These are phyloP conservation scores for Zosterops pallidus DNA, from an alignment of 2,113 vertebrate genomes.

Conservation along the genomic window DNA sequence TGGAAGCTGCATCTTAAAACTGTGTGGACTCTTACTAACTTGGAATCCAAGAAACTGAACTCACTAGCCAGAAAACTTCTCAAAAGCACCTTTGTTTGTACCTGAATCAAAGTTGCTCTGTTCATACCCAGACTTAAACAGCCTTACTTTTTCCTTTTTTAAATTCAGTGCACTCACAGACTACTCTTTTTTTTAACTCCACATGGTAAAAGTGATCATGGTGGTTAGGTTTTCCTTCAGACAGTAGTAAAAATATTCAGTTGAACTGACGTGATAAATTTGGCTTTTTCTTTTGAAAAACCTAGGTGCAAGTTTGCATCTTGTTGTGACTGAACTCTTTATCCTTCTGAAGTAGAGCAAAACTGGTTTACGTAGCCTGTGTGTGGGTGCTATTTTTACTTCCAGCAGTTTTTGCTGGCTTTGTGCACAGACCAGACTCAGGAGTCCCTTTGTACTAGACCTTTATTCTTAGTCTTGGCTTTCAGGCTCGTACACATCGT, in stretches of 20 bases:
- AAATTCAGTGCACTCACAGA: neutral
- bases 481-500: neutral
- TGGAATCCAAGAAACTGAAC: neutral
- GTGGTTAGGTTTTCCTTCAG: neutral
- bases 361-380: constrained; percentile 40
- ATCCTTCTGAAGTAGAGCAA: constrained; percentile 37
- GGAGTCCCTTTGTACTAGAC: neutral
- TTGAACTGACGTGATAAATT: neutral
- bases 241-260: neutral
- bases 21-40: neutral
- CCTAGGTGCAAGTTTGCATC: neutral
- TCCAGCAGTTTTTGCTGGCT: constrained; percentile 35
- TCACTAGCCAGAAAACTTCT: neutral
- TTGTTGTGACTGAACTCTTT: constrained; percentile 19
- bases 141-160: neutral
- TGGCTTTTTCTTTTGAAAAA: constrained; percentile 14
- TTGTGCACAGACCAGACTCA: neutral
- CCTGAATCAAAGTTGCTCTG: neutral
- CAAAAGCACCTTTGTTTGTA: constrained; percentile 35
- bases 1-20: neutral
- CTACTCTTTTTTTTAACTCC: neutral
- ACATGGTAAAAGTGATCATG: neutral
- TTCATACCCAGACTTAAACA: neutral
- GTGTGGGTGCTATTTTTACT: constrained; percentile 25
- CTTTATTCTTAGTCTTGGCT: neutral